Base-by-base conservation (phyloP, 2,888 invertebrate species). In the Euzetes globulus region DNA sequence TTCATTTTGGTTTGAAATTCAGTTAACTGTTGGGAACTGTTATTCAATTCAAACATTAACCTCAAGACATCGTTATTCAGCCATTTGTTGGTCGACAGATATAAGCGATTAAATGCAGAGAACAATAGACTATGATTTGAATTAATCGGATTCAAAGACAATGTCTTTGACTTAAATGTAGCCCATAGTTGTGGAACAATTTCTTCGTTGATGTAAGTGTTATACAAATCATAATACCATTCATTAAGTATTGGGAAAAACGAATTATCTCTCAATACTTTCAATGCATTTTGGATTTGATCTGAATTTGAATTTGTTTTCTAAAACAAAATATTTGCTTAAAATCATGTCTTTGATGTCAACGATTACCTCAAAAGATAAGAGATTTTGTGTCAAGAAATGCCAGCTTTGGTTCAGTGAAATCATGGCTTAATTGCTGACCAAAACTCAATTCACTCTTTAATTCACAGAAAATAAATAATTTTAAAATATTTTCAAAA, bases 11-110 rank as follows among this genome's bases (percentile, higher is more conserved):
- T 60, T 52, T 52, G 71, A 5, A 77, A 22, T 22, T 72, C 37
- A 2, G 25, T 5, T 1, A 78, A 45, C 72, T 68, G 7, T 77
- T 75, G 17, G 75, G 77, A 73, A 77, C 73, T 25, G 75, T 76
- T 33, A 75, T 75, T 75, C 77, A 74, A 71, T 75, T 75, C 72
- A 73, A 50, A 72, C 17, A 58, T 41, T 72, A 75, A 15, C 75
- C 55, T 75, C 72, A 76, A 37, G 50, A 74, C 17, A 74, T 45
- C 11, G 65, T 73, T 33, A 52, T 71, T 71, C 11, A 74, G 60
- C 74, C 77, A 78, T 19, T 72, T 37, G 25, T 60, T 63, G 17
- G 77, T 33, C 7, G 27, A 19, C 15, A 68, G 45, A 55, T 74
- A 71, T 11, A 78, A 75, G 27, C 68, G 29, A 41, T 77, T 58